Conservation (phyloP, 1,140 invertebrate genomes). For the Aphidius ervi region DNA sequence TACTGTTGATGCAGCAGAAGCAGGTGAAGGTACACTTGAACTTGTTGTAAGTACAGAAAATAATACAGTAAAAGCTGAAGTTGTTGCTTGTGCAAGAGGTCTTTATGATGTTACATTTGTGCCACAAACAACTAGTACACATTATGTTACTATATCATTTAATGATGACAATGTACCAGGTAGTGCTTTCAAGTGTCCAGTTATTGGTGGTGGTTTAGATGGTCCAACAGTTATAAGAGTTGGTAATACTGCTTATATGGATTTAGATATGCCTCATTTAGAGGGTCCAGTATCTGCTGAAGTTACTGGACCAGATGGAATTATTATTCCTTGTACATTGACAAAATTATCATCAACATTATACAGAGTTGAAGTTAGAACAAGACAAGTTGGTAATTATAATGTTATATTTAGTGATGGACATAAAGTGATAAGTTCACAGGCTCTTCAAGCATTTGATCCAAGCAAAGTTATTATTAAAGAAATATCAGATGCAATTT, state of each 20-base stretch:
- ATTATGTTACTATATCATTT: slow-evolving; percentile 95
- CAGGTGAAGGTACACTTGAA: slow-evolving; percentile 93
- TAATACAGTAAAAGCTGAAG: slow-evolving; percentile 81
- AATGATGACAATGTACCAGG: slow-evolving; percentile 90
- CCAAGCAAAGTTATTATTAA: slow-evolving; percentile 74
- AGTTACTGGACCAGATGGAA: slow-evolving; percentile 57
- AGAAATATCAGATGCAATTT: slow-evolving; percentile 74
- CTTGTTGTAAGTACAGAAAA: slow-evolving; percentile 88
- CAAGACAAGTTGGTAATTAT: slow-evolving; percentile 61
- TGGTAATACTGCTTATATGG: slow-evolving; percentile 55
- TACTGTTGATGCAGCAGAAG: slow-evolving; percentile 91
- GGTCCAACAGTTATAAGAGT: slow-evolving; percentile 52
- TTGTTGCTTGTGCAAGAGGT: slow-evolving; percentile 83
- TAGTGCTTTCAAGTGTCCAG: slow-evolving; percentile 77
- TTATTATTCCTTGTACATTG: slow-evolving; percentile 54
- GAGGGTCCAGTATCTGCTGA: slow-evolving; percentile 46
- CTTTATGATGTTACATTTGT: slow-evolving; percentile 96
- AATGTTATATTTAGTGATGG: slow-evolving; percentile 57
- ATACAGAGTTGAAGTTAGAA: slow-evolving; percentile 57
- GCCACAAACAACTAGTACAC: slow-evolving; percentile 81
- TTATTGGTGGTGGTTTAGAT: slow-evolving; percentile 50
- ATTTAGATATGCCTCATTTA: slow-evolving; percentile 50
- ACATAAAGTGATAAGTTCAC: slow-evolving; percentile 56
- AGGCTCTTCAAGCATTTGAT: slow-evolving; percentile 81
- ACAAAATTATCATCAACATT: slow-evolving; percentile 53